These are phyloP conservation scores for Rhynchonycteris naso DNA, from an alignment of 2,797 vertebrate species.

Conservation along the genomic window DNA sequence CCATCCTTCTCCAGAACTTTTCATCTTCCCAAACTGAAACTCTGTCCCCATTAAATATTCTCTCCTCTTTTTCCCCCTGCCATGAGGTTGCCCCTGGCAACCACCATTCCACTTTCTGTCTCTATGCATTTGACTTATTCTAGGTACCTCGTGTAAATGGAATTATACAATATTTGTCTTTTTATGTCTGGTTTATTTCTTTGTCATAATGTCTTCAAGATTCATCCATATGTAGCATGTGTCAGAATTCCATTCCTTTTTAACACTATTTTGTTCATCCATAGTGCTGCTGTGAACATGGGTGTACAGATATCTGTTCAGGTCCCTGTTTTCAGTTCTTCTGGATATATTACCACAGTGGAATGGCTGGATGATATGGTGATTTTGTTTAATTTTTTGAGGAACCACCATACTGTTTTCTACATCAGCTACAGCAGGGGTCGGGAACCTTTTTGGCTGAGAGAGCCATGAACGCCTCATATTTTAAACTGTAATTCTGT, in stretches of 20 bases:
- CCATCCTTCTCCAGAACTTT: neutral
- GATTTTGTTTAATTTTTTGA: neutral
- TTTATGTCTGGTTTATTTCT: neutral
- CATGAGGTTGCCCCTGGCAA: neutral
- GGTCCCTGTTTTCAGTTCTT: neutral
- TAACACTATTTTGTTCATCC: neutral
- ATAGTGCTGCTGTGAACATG: neutral
- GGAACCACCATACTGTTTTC: neutral
- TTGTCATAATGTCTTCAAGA: neutral
- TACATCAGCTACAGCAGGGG: too few species aligned
- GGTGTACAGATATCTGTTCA: neutral
- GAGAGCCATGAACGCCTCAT: too few species aligned
- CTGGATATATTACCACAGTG: neutral
- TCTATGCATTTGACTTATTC: neutral
- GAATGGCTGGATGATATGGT: neutral
- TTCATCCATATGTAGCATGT: neutral
- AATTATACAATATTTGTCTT: neutral
- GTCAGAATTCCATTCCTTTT: neutral
- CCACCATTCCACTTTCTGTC: neutral
- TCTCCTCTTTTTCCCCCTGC: neutral
- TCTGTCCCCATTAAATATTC: neutral
- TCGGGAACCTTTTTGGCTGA: too few species aligned
- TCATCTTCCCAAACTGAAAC: neutral
- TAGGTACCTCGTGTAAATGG: neutral
- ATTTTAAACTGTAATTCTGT: too few species aligned